phyloP scores from a whole-genome alignment of 2,113 vertebrate genomes.

The Choloepus hoffmanni region DNA sequence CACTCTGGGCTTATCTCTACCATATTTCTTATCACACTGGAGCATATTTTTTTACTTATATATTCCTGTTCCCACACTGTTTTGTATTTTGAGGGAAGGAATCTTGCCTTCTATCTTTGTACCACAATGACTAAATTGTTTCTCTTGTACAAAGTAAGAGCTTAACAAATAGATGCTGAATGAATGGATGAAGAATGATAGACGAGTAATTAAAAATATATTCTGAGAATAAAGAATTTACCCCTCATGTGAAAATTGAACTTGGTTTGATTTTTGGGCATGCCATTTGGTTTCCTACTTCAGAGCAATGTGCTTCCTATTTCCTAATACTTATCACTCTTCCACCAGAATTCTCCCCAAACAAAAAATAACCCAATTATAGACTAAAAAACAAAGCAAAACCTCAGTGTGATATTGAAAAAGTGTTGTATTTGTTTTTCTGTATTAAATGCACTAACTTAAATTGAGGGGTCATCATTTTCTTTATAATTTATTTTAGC shows the following conservation, averaged over 20 bases:
- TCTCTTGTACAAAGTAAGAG: neutral
- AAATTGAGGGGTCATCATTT: neutral
- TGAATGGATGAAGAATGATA: neutral
- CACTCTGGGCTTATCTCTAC: neutral
- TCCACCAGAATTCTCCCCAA: neutral
- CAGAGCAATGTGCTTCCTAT: neutral
- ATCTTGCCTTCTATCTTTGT: neutral
- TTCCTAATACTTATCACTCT: neutral
- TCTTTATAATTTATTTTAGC: slow-evolving; percentile 21
- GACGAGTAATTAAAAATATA: neutral
- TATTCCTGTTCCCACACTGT: neutral
- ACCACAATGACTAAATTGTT: neutral
- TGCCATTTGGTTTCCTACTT: neutral
- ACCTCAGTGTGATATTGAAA: too few species aligned
- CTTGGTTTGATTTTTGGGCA: neutral
- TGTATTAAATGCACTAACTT: neutral
- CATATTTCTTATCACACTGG: neutral
- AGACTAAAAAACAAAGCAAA: neutral
- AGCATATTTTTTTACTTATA: neutral
- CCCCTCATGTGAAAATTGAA: neutral
- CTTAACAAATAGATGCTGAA: neutral
- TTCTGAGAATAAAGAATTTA: neutral
- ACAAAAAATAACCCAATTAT: neutral
- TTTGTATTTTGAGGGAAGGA: neutral
- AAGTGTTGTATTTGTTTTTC: too few species aligned